Evolutionary conservation across 2,888 invertebrate genomes (phyloP), one percentile per base, ranked within the genome.

Genomic region (Synergus itoensis): DNA sequence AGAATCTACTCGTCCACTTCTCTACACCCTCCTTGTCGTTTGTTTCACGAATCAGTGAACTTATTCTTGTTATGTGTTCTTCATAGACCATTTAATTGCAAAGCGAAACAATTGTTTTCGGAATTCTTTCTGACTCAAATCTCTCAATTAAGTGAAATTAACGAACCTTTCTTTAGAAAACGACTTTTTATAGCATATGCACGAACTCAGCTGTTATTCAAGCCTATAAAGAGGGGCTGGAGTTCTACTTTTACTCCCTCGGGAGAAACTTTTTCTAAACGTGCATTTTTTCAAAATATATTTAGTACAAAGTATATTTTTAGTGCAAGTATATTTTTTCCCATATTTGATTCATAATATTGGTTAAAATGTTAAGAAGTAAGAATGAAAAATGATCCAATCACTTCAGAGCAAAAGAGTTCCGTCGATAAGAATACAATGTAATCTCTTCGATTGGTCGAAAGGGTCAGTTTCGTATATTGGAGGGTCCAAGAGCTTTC

Each of bases 1-100:
- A 83, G 82, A 83, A 80, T 80, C 80, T 83, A 81, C 81, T 81
- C 76, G 69, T 69, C 69, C 16, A 69, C 67, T 21, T 67, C 43
- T 67, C 67, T 21, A 48, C 28, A 48, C 48, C 48, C 16, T 48
- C 45, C 11, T 69, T 36, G 14, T 8, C 69, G 36, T 69, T 69
- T 69, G 69, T 43, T 67, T 43, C 21, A 67, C 67, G 14, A 53
- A 73, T 73, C 73, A 73, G 28, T 53, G 45, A 73, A 73, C 73
- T 73, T 53, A 53, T 73, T 73, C n/a, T 67, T 14, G 43, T 45
- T 67, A 67, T 67, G 43, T 14, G 48, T 48, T 53, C 53, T 73
- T 73, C 48, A 73, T 73, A 48, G n/a, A 73, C 36, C 36, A 53
- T 73, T 48, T 21, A 67, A 45, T 43, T 43, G 41, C 9, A 12